These are phyloP conservation scores for Tragulus kanchil DNA, from an alignment of 2,113 vertebrate species.

Conservation along the genomic window DNA sequence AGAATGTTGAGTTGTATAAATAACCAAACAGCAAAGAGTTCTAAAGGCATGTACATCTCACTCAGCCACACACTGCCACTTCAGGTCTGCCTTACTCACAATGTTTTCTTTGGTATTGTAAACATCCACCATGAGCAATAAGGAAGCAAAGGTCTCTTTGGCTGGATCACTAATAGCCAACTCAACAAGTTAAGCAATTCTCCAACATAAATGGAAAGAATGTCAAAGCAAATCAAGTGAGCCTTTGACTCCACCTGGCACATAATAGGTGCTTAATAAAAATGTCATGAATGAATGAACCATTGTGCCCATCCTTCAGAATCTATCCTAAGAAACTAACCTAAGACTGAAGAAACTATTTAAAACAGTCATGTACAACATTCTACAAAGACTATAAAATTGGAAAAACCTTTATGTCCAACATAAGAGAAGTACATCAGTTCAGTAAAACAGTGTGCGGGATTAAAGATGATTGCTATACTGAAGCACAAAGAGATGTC, in stretches of 20 bases:
- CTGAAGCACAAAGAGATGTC: constrained; percentile 1
- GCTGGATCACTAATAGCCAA: background rate
- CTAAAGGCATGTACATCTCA: background rate
- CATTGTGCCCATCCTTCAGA: background rate
- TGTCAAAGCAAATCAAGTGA: background rate
- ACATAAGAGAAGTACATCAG: background rate
- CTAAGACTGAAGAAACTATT: constrained; percentile 25
- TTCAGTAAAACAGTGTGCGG: background rate
- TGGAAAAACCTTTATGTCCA: constrained; percentile 10
- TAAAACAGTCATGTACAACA: constrained; percentile 17
- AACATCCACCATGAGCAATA: background rate
- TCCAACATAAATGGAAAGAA: background rate
- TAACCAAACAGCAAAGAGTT: background rate
- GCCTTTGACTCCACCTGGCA: background rate
- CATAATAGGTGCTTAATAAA: background rate
- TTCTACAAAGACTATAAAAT: constrained; percentile 17
- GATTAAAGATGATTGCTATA: background rate
- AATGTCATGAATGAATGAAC: constrained; percentile 16
- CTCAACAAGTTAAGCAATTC: background rate
- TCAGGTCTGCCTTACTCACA: background rate
- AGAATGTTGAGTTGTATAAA: background rate
- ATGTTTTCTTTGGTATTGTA: background rate
- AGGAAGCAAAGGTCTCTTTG: background rate
- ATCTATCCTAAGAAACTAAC: constrained; percentile 15
- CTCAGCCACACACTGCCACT: background rate